phyloP scores from a whole-genome alignment of 1,140 invertebrate genomes.

The Drosophila truncata region DNA sequence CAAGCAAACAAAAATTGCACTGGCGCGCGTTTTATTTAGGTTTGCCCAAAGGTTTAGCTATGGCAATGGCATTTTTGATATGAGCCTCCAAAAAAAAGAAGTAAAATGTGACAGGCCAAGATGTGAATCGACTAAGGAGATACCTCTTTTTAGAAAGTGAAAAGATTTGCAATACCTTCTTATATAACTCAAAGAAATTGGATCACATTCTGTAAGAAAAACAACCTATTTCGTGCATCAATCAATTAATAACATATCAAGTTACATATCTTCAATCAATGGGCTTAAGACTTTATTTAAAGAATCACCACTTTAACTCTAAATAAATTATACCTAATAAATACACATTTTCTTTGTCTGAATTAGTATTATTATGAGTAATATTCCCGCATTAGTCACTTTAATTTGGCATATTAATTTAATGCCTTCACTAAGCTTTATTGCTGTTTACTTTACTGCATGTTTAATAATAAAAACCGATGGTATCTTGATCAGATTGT shows the following conservation, averaged over 20 bases:
- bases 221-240: too few species aligned
- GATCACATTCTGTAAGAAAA: background rate
- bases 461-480: conserved; percentile 15
- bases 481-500: conserved; percentile 23
- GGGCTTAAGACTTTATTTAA: too few species aligned
- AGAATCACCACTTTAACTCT: too few species aligned
- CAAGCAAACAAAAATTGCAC: conserved; percentile 55
- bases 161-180: background rate
- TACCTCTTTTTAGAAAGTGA: conserved; percentile 6
- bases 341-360: background rate
- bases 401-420: conserved; percentile 4
- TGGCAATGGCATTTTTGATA: conserved; percentile 68
- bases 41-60: conserved; percentile 65
- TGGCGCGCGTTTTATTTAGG: conserved; percentile 58
- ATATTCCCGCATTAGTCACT: background rate
- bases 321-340: background rate
- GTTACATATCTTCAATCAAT: background rate
- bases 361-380: background rate
- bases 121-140: background rate
- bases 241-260: background rate
- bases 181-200: background rate
- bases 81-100: conserved; percentile 23
- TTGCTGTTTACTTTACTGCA: conserved; percentile 4
- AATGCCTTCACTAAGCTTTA: background rate
- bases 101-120: background rate